Evolutionary conservation across 2,888 invertebrate genomes (phyloP), one percentile per base, ranked within the genome.

Genomic region (Stenodema calcarata): DNA sequence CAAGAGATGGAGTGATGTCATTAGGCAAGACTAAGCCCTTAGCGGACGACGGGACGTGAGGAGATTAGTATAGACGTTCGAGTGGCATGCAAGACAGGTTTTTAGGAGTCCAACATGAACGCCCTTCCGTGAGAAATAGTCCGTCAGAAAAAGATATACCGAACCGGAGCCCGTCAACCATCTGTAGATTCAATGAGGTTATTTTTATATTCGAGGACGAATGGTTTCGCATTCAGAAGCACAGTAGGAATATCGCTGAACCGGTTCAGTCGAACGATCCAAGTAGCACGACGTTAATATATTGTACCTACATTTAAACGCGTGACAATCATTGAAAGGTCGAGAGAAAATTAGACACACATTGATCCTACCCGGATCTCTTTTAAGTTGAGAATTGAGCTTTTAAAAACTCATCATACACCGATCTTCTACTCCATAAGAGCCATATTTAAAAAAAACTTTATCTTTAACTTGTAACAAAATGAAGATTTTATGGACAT

Each of bases 1-100:
- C 82, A 82, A 82, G 82, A 82, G 82, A 82, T 27, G 35, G 80
- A 82, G 82, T 82, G 82, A 82, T 82, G 82, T 82, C 82, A 69
- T 82, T 82, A 82, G 69, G 82, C 82, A 82, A 82, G 82, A 82
- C 78, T 44, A 69, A 82, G 62, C 69, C 82, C 69, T 62, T 54
- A 62, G 62, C 62, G 78, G 78, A 78, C 78, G 78, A 78, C 30
- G 78, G 69, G 82, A 82, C 82, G 82, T 82, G 82, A 82, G 82
- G 62, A 69, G 82, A 69, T 82, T 82, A 62, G 82, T 82, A 41
- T 82, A 82, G 82, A 69, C 54, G 41, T 82, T 18, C 69, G 69
- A 54, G 80, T 80, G 82, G 82, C 82, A 82, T 82, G 82, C 69
- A 41, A 69, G 82, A 82, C 82, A 82, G 82, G 82, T 82, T 82